Evolutionary conservation across 1,140 invertebrate species (phyloP), one percentile per base, ranked within the genome.

Genomic region (Trissolcus basalis): DNA sequence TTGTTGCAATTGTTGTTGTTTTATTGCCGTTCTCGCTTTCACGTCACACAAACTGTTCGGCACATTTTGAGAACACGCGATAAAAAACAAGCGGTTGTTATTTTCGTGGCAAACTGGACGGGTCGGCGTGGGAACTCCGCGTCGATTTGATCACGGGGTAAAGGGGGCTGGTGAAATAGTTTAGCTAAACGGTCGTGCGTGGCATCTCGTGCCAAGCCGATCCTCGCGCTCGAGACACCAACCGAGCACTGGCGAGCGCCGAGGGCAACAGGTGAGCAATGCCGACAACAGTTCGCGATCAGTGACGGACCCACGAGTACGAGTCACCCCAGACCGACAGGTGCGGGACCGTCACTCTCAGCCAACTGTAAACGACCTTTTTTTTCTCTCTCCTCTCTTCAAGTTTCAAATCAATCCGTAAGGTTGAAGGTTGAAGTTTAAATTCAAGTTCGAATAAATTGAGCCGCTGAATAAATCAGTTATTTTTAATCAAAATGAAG

Each of bases 231-330:
- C 54, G 70, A 80, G 67, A 80, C 67, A 72, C 65, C 70, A 72
- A 74, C 70, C 70, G 68, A 74, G 70, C 67, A 80, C 78, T 80
- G 78, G 50, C 70, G 61, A 78, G 69, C 61, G 73, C 65, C 58
- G 71, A 75, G 68, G 72, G 72, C 78, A 80, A 80, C 78, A 80
- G 78, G 78, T 80, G 78, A 80, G 78, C 74, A 70, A 65, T 71
- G 74, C 78, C 74, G 64, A 80, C 74, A 80, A 80, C 78, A 75
- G 74, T 80, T 80, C 51, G 78, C 70, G 74, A 68, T 68, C 78
- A 77, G 78, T 77, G 70, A 74, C 78, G 78, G 78, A 74, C 64
- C 44, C 54, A 72, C 54, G 68, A 49, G 65, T 58, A 50, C 63
- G 45, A 55, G 76, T 64, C 65, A 47, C 78, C 69, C 55, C 16